phyloP scores from a whole-genome alignment of 53 echinoderm and acorn worm species.

The Astropecten irregularis region DNA sequence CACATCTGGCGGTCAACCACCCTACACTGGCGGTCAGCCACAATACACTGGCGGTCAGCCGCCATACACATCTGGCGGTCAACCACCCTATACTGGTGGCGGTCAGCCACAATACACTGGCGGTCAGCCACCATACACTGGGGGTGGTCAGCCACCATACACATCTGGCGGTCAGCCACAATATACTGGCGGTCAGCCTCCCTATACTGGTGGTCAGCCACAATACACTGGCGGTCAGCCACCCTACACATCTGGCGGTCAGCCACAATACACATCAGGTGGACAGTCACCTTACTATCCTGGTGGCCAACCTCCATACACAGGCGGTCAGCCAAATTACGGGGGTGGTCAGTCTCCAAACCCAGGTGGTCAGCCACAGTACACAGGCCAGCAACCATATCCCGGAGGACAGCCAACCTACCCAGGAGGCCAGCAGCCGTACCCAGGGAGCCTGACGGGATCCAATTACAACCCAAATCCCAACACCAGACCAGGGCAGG shows the following conservation, averaged over 20 bases:
- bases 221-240: not conserved
- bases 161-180: not conserved
- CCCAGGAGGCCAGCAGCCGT: not conserved
- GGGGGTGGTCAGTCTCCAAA: not conserved
- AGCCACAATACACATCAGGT: not conserved
- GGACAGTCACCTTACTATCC: not conserved
- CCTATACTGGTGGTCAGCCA: not conserved
- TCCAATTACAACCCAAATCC: constrained; percentile 41
- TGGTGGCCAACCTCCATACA: constrained; percentile 5
- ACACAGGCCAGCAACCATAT: not conserved
- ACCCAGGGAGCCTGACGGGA: not conserved
- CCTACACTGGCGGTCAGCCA: constrained; percentile 1
- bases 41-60: constrained; percentile 25
- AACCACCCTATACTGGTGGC: constrained; percentile 9
- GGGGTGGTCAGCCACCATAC: constrained; percentile 21
- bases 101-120: constrained; percentile 2
- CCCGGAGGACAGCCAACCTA: not conserved
- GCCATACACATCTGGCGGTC: not conserved
- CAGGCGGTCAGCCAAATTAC: constrained; percentile 5
- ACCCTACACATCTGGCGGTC: constrained; percentile 20
- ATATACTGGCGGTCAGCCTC: not conserved
- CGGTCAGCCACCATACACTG: not conserved
- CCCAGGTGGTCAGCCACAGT: not conserved
- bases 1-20: constrained; percentile 10
- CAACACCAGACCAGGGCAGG: constrained; percentile 22